A percentile compares a stretch with the other conserved stretches of the same genome.
These are phyloP conservation scores for Scrobipalpa costella DNA, from an alignment of 2,888 invertebrate species.

Conservation along the genomic window DNA sequence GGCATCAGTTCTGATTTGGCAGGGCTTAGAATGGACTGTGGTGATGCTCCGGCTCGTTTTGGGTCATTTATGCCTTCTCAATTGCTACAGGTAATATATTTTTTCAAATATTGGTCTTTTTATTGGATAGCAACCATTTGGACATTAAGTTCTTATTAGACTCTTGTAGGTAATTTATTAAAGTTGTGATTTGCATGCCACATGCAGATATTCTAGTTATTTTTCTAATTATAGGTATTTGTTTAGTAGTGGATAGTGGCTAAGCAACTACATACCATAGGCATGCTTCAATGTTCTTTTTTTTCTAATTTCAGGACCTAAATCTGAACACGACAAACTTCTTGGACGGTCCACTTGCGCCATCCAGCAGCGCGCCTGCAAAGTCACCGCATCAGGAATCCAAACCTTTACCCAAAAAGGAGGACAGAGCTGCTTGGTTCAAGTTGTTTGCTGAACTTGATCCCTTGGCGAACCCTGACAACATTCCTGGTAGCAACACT, in stretches of 20 bases:
- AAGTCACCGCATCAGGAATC: slow-evolving; percentile 30
- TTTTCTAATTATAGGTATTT: too few species aligned
- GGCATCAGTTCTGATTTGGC: slow-evolving; percentile 64
- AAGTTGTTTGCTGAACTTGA: slow-evolving; percentile 96
- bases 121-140: too few species aligned
- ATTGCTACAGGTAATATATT: slow-evolving; percentile 64
- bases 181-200: too few species aligned
- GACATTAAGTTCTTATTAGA: too few species aligned
- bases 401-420: slow-evolving; percentile 67
- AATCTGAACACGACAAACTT: slow-evolving; percentile 47
- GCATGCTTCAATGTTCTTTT: too few species aligned
- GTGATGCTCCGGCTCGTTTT: slow-evolving; percentile 58
- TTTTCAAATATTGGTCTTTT: neutral
- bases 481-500: slow-evolving; percentile 65
- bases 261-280: too few species aligned
- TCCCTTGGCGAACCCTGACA: slow-evolving; percentile 93
- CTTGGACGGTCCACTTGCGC: slow-evolving; percentile 50
- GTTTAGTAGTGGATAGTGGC: too few species aligned
- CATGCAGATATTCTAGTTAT: too few species aligned
- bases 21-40: slow-evolving; percentile 62
- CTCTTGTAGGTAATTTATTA: too few species aligned
- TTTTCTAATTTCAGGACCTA: neutral
- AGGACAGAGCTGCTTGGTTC: slow-evolving; percentile 87
- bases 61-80: slow-evolving; percentile 78
- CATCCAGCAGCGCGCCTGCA: slow-evolving; percentile 36